These are phyloP conservation scores for Pomacea canaliculata DNA, from an alignment of 2,888 invertebrate species.

Conservation along the genomic window DNA sequence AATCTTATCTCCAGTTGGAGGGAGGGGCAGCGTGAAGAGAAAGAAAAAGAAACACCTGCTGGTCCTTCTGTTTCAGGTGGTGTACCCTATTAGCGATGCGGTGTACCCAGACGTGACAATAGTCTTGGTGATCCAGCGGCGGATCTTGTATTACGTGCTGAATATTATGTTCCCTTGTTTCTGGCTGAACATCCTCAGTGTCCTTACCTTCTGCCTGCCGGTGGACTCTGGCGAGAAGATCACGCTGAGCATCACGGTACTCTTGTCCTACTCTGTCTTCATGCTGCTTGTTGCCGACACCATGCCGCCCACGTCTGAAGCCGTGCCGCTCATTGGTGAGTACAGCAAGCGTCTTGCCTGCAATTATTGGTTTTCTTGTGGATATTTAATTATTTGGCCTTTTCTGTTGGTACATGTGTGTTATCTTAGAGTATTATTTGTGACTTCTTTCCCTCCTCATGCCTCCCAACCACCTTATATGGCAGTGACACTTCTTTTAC, in stretches of 20 bases:
- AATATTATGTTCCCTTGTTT: conserved; percentile 71
- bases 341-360: not conserved
- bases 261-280: conserved; percentile 71
- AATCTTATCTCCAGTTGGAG: too few relatives aligned
- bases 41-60: too few relatives aligned
- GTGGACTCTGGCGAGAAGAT: conserved; percentile 72
- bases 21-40: too few relatives aligned
- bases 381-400: too few relatives aligned
- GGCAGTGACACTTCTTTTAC: too few relatives aligned
- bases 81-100: conserved; percentile 60
- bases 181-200: conserved; percentile 71
- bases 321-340: conserved; percentile 71
- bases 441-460: too few relatives aligned
- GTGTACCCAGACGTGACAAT: conserved; percentile 70
- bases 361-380: too few relatives aligned
- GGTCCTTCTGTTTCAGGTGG: conserved; percentile 29
- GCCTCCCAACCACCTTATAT: too few relatives aligned
- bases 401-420: too few relatives aligned
- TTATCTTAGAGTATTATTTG: too few relatives aligned
- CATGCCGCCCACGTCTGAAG: conserved; percentile 72
- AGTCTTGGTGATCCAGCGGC: conserved; percentile 70
- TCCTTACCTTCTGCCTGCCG: conserved; percentile 71
- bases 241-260: conserved; percentile 71
- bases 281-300: conserved; percentile 72
- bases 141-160: conserved; percentile 68